Evolutionary conservation across 2,888 invertebrate species (phyloP).

Genomic region (Ornithoptera alexandrae): DNA sequence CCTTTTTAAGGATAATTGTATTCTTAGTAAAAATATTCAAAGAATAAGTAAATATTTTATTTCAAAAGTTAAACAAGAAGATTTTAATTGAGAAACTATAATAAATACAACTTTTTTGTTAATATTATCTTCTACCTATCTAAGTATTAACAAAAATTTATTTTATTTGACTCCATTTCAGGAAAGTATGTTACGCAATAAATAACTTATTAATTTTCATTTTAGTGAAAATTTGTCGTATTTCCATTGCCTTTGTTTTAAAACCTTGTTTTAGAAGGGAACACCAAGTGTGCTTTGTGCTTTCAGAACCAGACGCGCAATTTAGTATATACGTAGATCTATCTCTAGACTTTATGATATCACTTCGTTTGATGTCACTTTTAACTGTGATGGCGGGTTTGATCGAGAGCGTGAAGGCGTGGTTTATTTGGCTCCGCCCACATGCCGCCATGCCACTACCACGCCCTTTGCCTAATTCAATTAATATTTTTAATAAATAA

Average conservation of each 20-base stretch:
- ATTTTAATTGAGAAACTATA: too few species aligned
- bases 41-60: too few species aligned
- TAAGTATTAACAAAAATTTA: too few species aligned
- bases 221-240: neutral
- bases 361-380: conserved; percentile 32
- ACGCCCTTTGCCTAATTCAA: conserved; percentile 48
- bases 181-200: too few species aligned
- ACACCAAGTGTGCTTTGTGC: conserved; percentile 13
- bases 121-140: too few species aligned
- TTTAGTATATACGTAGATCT: conserved; percentile 20
- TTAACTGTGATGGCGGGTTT: conserved; percentile 33
- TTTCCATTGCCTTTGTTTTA: conserved; percentile 16
- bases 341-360: conserved; percentile 24
- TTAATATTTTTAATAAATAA: conserved; percentile 31
- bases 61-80: too few species aligned
- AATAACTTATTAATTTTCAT: neutral
- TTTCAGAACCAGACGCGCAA: conserved; percentile 27
- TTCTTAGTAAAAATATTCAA: too few species aligned
- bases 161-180: too few species aligned
- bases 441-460: conserved; percentile 32
- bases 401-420: conserved; percentile 37
- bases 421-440: conserved; percentile 39
- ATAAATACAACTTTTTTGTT: too few species aligned
- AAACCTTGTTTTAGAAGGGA: conserved; percentile 19
- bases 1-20: too few species aligned